These are phyloP conservation scores for Caenorhabditis drosophilae DNA, from an alignment of 2,888 invertebrate genomes.

Conservation along the genomic window DNA sequence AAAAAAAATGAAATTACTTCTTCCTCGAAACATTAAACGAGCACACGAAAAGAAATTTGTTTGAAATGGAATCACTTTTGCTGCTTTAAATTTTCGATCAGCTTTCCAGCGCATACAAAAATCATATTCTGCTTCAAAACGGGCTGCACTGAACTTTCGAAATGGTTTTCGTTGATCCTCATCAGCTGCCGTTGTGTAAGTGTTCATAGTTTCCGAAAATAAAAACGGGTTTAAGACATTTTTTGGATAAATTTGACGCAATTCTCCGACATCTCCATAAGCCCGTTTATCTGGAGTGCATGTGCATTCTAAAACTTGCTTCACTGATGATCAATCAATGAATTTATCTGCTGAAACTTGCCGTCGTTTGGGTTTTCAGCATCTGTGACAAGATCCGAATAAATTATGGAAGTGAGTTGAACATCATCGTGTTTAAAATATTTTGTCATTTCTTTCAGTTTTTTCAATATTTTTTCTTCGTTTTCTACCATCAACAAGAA, in stretches of 20 bases:
- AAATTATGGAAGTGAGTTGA: neutral
- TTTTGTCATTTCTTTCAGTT: neutral
- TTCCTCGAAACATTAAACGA: constrained; percentile 23
- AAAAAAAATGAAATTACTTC: constrained; percentile 14
- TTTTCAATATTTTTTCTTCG: neutral
- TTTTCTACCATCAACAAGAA: neutral
- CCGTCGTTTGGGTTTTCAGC: neutral
- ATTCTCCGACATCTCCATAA: neutral
- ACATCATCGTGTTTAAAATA: neutral
- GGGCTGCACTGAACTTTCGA: neutral
- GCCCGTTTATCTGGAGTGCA: neutral
- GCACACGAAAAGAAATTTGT: constrained; percentile 32
- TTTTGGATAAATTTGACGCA: neutral
- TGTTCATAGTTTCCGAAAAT: neutral
- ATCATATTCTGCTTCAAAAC: constrained; percentile 27
- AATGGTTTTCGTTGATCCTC: neutral
- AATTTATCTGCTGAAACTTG: neutral
- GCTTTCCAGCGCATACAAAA: constrained; percentile 31
- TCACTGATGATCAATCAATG: neutral
- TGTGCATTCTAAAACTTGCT: neutral
- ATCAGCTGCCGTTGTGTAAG: neutral
- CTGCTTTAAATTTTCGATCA: constrained; percentile 18
- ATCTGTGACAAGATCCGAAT: neutral
- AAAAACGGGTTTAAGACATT: neutral
- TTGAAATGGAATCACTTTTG: constrained; percentile 30